A percentile compares a stretch with the other conserved stretches of the same genome.
phyloP scores from a whole-genome alignment of 2,113 vertebrate genomes.

The Nothocercus julius region DNA sequence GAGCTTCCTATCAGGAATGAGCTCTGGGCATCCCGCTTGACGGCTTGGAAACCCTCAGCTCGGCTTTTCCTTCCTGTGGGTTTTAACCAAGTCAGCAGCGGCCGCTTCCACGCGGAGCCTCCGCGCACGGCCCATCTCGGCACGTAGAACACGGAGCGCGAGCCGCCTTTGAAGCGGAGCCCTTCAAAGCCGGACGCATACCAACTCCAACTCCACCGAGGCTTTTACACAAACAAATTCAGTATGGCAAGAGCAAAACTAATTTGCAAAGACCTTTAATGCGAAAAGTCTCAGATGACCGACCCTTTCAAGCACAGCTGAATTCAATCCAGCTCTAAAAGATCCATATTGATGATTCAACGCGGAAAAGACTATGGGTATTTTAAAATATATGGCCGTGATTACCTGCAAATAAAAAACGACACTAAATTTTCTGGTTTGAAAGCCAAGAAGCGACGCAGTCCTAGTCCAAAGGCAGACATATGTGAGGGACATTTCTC shows the following conservation, averaged over 20 bases:
- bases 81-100: neutral
- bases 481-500: neutral
- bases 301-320: slow-evolving; percentile 8
- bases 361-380: neutral
- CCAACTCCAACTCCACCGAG: slow-evolving; percentile 26
- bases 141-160: neutral
- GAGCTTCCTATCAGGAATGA: neutral
- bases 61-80: neutral
- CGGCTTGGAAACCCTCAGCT: neutral
- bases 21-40: neutral
- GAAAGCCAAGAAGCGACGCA: neutral
- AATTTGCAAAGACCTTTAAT: slow-evolving; percentile 43
- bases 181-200: slow-evolving; percentile 34
- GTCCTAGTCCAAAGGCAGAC: neutral
- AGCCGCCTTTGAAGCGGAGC: slow-evolving; percentile 21
- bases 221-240: slow-evolving; percentile 48
- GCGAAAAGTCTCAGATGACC: neutral
- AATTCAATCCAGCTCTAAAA: slow-evolving; percentile 8
- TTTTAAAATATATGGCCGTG: neutral
- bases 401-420: slow-evolving; percentile 2
- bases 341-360: neutral
- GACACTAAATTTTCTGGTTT: neutral
- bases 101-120: neutral
- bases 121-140: neutral
- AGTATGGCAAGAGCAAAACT: slow-evolving; percentile 31